phyloP scores from a whole-genome alignment of 2,888 invertebrate genomes.

The Meteorus cinctellus region DNA sequence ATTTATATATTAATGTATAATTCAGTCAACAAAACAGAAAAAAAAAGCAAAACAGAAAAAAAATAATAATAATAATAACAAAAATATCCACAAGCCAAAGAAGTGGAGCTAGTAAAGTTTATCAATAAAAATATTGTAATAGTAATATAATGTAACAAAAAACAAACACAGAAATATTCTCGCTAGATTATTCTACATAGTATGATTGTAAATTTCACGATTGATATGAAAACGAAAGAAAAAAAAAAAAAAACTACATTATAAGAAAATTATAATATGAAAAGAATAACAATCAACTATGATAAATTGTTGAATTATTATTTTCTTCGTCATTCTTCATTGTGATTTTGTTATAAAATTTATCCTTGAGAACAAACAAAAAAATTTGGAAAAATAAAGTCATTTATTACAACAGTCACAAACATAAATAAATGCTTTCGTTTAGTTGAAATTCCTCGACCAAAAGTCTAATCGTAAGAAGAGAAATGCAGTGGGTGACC shows the following conservation, averaged over 20 bases:
- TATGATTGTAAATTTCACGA: conserved; percentile 41
- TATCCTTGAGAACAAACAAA: conserved; percentile 5
- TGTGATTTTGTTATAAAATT: neutral
- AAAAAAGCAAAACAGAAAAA: conserved; percentile 2
- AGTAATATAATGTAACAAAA: conserved; percentile 33
- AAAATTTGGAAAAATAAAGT: conserved; percentile 37
- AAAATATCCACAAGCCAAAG: conserved; percentile 71
- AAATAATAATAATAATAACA: conserved; percentile 46
- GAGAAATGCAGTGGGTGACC: conserved; percentile 38
- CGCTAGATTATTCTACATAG: conserved; percentile 24
- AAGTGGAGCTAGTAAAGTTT: conserved; percentile 70
- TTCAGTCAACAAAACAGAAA: conserved; percentile 15
- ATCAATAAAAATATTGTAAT: conserved; percentile 49
- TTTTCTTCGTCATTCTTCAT: neutral
- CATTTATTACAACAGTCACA: conserved; percentile 36
- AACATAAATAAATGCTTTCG: conserved; percentile 29
- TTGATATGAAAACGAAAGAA: neutral
- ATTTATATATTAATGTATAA: conserved; percentile 44
- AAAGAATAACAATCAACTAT: conserved; percentile 14
- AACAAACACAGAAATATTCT: conserved; percentile 17
- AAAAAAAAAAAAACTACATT: neutral
- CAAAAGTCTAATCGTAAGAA: conserved; percentile 35
- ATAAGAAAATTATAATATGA: conserved; percentile 28
- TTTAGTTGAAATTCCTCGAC: conserved; percentile 29
- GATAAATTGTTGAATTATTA: conserved; percentile 8